phyloP scores from a whole-genome alignment of 2,888 invertebrate species.

The Euzophera pinguis region DNA sequence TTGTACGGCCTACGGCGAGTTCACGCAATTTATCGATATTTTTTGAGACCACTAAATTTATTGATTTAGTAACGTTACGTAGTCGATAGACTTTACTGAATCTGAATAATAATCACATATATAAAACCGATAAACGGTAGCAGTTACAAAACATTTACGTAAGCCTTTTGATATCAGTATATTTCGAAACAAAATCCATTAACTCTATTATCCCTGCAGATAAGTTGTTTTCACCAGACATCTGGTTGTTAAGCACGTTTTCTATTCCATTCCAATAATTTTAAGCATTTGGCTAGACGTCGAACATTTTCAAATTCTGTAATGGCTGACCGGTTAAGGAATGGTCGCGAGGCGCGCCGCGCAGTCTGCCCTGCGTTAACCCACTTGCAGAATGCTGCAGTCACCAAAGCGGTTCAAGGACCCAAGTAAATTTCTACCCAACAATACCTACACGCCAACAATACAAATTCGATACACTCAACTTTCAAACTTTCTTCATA shows the following conservation, averaged over 20 bases:
- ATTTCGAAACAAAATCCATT: conserved; percentile 6
- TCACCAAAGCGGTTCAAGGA: conserved; percentile 28
- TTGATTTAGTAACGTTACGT: conserved; percentile 29
- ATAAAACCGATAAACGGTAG: conserved; percentile 16
- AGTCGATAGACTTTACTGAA: conserved; percentile 17
- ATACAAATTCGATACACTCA: conserved; percentile 15
- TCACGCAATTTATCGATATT: conserved; percentile 39
- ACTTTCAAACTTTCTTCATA: conserved; percentile 32
- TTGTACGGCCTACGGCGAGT: conserved; percentile 38
- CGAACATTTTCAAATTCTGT: neutral
- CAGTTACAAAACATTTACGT: conserved; percentile 21
- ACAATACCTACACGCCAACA: conserved; percentile 5
- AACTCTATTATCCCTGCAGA: neutral
- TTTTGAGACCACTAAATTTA: conserved; percentile 25
- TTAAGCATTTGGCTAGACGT: neutral
- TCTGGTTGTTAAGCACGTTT: neutral
- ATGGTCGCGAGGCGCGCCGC: conserved; percentile 34
- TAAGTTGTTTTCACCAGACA: conserved; percentile 1
- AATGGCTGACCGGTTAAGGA: conserved; percentile 40
- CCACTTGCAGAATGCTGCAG: conserved; percentile 37
- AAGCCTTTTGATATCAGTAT: conserved; percentile 6
- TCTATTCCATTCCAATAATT: neutral
- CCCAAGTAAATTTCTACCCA: conserved; percentile 21
- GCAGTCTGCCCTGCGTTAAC: conserved; percentile 63
- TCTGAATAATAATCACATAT: conserved; percentile 17